Percentiles rank a stretch among this genome's conserved stretches.
These are phyloP conservation scores for Luperina testacea DNA, from an alignment of 2,888 invertebrate genomes.

Conservation along the genomic window DNA sequence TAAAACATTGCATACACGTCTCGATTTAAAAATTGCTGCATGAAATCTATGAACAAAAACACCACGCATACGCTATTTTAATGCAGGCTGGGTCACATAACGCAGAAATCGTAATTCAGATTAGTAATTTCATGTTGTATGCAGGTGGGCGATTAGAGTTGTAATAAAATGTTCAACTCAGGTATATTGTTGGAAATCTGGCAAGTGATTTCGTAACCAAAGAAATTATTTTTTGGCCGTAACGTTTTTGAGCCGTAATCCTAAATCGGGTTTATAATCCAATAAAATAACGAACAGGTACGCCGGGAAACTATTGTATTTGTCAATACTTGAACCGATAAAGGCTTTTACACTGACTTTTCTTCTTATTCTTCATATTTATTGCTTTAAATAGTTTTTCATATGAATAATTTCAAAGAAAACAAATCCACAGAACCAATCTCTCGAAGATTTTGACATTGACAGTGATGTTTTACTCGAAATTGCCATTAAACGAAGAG, in stretches of 20 bases:
- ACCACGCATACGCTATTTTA: background rate
- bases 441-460: slow-evolving; percentile 35
- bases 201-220: background rate
- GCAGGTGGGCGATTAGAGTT: slow-evolving; percentile 2
- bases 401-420: background rate
- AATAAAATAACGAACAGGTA: background rate
- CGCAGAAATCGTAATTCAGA: slow-evolving; percentile 14
- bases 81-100: slow-evolving; percentile 6
- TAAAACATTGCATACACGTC: background rate
- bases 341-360: slow-evolving; percentile 35
- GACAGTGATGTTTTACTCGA: slow-evolving; percentile 33
- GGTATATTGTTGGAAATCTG: background rate
- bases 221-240: background rate
- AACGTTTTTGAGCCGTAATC: background rate
- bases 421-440: slow-evolving; percentile 10
- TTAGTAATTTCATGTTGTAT: slow-evolving; percentile 31
- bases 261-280: too few relatives aligned
- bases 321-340: background rate
- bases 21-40: background rate
- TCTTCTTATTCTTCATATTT: slow-evolving; percentile 47
- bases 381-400: background rate
- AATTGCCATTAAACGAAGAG: too few relatives aligned
- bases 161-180: slow-evolving; percentile 12
- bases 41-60: background rate
- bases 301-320: background rate